Conservation (phyloP, 2,888 invertebrate genomes). For the Podabrus alpinus region DNA sequence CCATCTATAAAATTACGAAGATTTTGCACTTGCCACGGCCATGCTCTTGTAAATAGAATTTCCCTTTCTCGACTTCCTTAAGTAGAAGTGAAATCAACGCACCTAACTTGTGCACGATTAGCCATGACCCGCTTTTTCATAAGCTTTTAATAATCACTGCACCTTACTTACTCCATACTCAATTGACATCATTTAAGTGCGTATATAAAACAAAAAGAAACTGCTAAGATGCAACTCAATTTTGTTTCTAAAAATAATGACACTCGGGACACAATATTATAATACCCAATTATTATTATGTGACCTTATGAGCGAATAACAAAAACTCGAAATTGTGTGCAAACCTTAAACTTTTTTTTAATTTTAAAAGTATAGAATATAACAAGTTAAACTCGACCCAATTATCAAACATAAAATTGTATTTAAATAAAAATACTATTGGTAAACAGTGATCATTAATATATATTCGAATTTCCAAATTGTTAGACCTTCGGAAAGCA, state of each 20-base stretch:
- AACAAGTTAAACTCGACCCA: not conserved
- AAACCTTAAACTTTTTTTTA: not conserved
- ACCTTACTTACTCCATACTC: not conserved
- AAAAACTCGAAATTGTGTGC: not conserved
- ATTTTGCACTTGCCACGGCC: constrained; percentile 30
- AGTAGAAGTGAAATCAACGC: constrained; percentile 45
- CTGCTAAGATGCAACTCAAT: not conserved
- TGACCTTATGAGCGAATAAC: not conserved
- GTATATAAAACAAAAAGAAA: not conserved
- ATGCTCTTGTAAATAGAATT: constrained; percentile 43
- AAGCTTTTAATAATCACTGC: constrained; percentile 19
- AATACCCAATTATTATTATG: not conserved
- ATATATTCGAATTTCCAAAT: not conserved
- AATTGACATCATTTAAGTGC: not conserved
- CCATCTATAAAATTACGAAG: constrained; percentile 24
- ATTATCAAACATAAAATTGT: not conserved
- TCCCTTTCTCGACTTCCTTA: constrained; percentile 52
- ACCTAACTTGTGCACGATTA: constrained; percentile 41
- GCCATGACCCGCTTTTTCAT: constrained; percentile 44
- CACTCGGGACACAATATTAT: no score
- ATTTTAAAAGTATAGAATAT: not conserved
- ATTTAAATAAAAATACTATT: not conserved
- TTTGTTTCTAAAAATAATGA: not conserved
- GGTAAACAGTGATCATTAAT: not conserved
- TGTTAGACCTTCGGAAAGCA: not conserved